Conservation (phyloP, 2,888 invertebrate genomes). For the Villa cingulata region DNA sequence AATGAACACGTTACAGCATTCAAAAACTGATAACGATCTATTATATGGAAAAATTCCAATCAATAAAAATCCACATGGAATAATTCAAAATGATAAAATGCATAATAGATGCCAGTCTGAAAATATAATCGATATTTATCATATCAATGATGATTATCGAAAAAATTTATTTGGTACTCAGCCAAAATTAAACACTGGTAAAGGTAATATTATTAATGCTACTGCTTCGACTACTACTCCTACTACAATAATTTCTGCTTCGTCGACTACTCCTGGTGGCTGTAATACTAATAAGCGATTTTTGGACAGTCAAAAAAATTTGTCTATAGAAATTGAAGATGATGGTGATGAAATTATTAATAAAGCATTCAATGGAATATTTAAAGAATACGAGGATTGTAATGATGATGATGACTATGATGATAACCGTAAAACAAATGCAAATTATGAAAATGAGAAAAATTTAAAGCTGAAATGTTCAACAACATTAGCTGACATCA, state of each 20-base stretch:
- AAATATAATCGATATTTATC: too few species aligned
- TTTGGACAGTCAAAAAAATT: slow-evolving; percentile 6
- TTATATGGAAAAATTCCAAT: neutral
- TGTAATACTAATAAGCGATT: neutral
- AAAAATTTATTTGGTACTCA: slow-evolving; percentile 29
- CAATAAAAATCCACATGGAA: too few species aligned
- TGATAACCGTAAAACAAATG: neutral
- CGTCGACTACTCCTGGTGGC: too few species aligned
- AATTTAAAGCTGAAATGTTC: slow-evolving; percentile 18
- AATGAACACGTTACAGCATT: neutral
- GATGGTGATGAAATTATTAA: slow-evolving; percentile 24
- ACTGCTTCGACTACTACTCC: too few species aligned
- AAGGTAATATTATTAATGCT: too few species aligned
- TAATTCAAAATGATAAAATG: too few species aligned
- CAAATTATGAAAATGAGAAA: neutral
- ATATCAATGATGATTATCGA: slow-evolving; percentile 28
- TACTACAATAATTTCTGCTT: too few species aligned
- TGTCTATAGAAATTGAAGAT: slow-evolving; percentile 11
- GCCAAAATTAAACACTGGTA: slow-evolving; percentile 7
- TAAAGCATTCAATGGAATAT: slow-evolving; percentile 31
- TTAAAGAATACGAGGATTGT: slow-evolving; percentile 13
- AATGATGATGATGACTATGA: neutral
- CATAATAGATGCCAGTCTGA: too few species aligned
- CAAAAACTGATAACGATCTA: neutral
- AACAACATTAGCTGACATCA: slow-evolving; percentile 26